phyloP scores from a whole-genome alignment of 2,113 vertebrate species.

The rat (Rattus norvegicus) region GRCr8 NC_086031.1:37968001-37968500 shows the following conservation, averaged over 20 bases:
- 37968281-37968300: neutral
- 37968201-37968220: neutral
- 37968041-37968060: neutral
- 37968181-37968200: neutral
- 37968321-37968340: neutral
- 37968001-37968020: conserved; percentile 20
- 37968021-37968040: neutral
- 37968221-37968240: neutral
- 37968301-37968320: neutral
- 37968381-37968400: fast-evolving
- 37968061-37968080: neutral
- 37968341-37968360: neutral
- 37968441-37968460: neutral
- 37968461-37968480: neutral
- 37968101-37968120: neutral
- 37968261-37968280: neutral
- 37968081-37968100: too few species aligned
- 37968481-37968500: neutral
- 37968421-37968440: neutral
- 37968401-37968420: fast-evolving
- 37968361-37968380: fast-evolving
- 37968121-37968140: neutral
- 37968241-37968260: neutral
- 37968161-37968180: conserved; percentile 2
- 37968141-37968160: neutral